These are phyloP conservation scores for Ranitomeya variabilis DNA, from an alignment of 2,113 vertebrate species.

Conservation along the genomic window DNA sequence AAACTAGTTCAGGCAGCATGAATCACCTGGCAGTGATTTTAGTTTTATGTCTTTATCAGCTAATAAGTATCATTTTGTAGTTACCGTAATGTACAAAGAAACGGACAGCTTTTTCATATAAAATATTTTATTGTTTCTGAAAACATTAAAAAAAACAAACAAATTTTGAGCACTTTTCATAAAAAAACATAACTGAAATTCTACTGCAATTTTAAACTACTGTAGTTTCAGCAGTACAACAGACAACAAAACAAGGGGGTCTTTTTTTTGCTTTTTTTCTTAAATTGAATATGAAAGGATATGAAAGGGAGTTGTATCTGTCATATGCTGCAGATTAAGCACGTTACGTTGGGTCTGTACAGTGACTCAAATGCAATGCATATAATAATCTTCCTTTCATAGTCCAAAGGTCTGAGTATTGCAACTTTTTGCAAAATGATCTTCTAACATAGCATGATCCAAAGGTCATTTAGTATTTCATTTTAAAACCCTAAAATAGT, in stretches of 20 bases:
- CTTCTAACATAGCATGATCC: conserved; percentile 85
- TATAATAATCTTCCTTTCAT: conserved; percentile 81
- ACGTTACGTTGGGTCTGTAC: conserved; percentile 81
- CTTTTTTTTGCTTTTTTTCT: conserved; percentile 77
- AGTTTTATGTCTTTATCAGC: not conserved
- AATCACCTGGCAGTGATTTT: too few species aligned
- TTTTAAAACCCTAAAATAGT: conserved; percentile 78
- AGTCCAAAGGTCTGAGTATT: conserved; percentile 88
- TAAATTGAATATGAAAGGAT: conserved; percentile 81
- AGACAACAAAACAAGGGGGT: conserved; percentile 81
- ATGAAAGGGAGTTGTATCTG: conserved; percentile 73
- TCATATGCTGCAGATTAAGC: conserved; percentile 82
- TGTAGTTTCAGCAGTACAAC: conserved; percentile 93
- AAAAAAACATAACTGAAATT: conserved; percentile 91
- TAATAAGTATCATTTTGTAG: not conserved
- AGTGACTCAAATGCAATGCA: conserved; percentile 83
- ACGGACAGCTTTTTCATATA: conserved; percentile 76
- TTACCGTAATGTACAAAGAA: not conserved
- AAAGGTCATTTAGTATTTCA: conserved; percentile 76
- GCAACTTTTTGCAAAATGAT: conserved; percentile 82
- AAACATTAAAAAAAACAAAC: conserved; percentile 89
- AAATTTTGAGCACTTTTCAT: conserved; percentile 88
- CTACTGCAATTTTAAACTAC: conserved; percentile 96
- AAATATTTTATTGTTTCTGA: conserved; percentile 97
- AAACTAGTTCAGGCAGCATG: too few species aligned